These are phyloP conservation scores for Rhizomys pruinosus DNA, from an alignment of 2,113 vertebrate genomes.

Conservation along the genomic window DNA sequence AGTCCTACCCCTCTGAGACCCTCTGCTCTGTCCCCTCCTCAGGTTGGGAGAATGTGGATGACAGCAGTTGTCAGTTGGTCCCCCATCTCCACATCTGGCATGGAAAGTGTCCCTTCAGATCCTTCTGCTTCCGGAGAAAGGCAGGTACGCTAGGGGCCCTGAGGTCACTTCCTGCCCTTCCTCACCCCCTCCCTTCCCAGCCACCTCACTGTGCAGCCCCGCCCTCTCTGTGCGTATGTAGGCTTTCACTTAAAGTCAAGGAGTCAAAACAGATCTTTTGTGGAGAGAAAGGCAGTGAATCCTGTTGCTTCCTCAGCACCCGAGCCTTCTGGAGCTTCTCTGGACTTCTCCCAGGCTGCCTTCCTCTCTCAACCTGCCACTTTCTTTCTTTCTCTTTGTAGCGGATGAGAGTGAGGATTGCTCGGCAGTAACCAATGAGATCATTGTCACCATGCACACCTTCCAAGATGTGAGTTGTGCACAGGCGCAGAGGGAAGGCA, in stretches of 20 bases:
- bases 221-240: accelerated
- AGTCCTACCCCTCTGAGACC: background rate
- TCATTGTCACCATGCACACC: slow-evolving; percentile 82
- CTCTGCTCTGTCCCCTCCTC: background rate
- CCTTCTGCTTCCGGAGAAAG: slow-evolving; percentile 83
- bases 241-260: background rate
- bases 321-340: background rate
- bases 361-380: background rate
- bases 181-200: background rate
- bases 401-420: slow-evolving; percentile 72
- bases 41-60: slow-evolving; percentile 83
- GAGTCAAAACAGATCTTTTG: background rate
- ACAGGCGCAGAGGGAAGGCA: background rate
- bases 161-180: background rate
- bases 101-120: slow-evolving; percentile 80
- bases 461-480: slow-evolving; percentile 78
- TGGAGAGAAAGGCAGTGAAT: too few species aligned
- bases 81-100: slow-evolving; percentile 83
- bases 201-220: background rate
- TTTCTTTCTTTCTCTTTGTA: slow-evolving; percentile 34
- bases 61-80: slow-evolving; percentile 76
- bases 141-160: slow-evolving; percentile 59
- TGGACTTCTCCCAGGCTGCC: background rate
- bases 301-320: too few species aligned
- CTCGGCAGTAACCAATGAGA: slow-evolving; percentile 67